Conservation (phyloP, 2,113 vertebrate species). For the Carassius carassius region DNA sequence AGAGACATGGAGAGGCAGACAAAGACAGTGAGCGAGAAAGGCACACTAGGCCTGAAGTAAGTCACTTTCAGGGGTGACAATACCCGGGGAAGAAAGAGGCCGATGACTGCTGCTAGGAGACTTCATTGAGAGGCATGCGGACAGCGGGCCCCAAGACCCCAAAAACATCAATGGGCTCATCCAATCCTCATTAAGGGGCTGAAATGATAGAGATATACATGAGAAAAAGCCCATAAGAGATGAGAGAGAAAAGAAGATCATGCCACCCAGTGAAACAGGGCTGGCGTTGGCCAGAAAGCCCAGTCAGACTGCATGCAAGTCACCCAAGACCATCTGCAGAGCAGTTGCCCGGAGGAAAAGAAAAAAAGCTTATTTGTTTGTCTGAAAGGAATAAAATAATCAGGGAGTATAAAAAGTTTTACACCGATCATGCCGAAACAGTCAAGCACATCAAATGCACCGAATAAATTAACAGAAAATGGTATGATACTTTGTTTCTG, state of each 20-base stretch:
- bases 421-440: neutral
- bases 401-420: constrained; percentile 11
- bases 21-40: constrained; percentile 55
- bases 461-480: neutral
- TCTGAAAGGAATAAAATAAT: constrained; percentile 8
- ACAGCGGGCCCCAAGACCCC: constrained; percentile 69
- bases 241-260: constrained; percentile 42
- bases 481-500: neutral
- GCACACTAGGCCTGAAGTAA: constrained; percentile 76
- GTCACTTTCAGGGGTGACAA: constrained; percentile 82
- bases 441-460: neutral
- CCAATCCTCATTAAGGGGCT: constrained; percentile 73
- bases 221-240: constrained; percentile 59
- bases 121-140: constrained; percentile 76
- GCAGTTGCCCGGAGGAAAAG: neutral
- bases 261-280: constrained; percentile 54
- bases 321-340: constrained; percentile 49
- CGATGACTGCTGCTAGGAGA: constrained; percentile 82
- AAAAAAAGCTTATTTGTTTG: constrained; percentile 25
- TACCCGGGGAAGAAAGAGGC: constrained; percentile 78
- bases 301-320: constrained; percentile 17
- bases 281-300: constrained; percentile 38
- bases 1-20: constrained; percentile 55
- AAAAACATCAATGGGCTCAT: constrained; percentile 73
- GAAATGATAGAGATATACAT: constrained; percentile 82